Evolutionary conservation across 2,113 vertebrate genomes (phyloP), one percentile per base, ranked within the genome.

Genomic region (Saccopteryx leptura): DNA sequence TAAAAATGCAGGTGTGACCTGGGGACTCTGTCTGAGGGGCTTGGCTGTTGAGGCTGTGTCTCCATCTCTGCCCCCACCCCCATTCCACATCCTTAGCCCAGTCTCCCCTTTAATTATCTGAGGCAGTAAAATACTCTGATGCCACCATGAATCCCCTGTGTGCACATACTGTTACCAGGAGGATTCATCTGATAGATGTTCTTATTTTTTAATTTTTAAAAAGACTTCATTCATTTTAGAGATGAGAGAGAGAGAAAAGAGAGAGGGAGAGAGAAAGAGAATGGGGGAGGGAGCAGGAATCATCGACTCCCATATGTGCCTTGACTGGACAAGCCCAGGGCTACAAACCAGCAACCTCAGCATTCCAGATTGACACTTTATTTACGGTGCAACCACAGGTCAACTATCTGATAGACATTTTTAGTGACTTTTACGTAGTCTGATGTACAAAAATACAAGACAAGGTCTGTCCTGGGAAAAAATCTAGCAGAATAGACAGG

Each of bases 81-180:
- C 8, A 39, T 5, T 63, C 46, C 19, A 14, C 3, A 50, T 24
- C 48, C 19, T 92, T 31, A 46, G 8, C 58, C 13, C 10, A 1
- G 0, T 2, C 1, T 5, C 33, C 9, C 8, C 12, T 46, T 46
- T n/a, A 13, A 23, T 18, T 46, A 13, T 21, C 48, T 75, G 14
- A 26, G 61, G 4, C 66, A 33, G 1, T 1, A 21, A 31, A 21
- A 46, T n/a, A 2, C 19, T 31, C 11, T 23, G 11, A 81, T 21
- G 66, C 15, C 2, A 15, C 14, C 4, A 0, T 12, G 58, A 58
- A 71, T 3, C 11, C 10, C 1, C 18, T 58, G 4, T 2, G 0
- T 1, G 10, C 9, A 46, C 7, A 23, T 10, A 52, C 21, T 58
- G 33, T 60, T 26, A 48, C 31, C 24, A 68, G 83, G 19, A 33